These are phyloP conservation scores for Meandrina meandrites DNA, from an alignment of 92 coral and sea anemone genomes.

Conservation along the genomic window DNA sequence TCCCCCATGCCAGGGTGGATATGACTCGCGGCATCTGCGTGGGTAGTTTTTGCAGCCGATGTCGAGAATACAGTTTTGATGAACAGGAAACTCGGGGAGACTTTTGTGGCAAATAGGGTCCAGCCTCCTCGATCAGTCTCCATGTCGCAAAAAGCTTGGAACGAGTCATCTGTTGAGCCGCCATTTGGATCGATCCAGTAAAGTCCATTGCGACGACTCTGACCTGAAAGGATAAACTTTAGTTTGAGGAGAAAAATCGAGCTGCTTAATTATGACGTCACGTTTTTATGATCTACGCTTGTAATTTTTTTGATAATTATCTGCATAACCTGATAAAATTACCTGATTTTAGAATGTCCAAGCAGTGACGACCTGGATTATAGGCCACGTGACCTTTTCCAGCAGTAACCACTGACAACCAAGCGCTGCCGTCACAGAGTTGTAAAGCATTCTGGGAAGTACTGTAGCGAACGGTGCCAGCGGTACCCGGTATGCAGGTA, in stretches of 20 bases:
- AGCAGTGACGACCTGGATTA: constrained; percentile 64
- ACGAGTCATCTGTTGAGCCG: constrained; percentile 66
- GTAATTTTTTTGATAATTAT: too few species aligned
- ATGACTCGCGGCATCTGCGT: constrained; percentile 55
- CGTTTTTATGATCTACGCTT: not conserved
- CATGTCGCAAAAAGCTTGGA: constrained; percentile 80
- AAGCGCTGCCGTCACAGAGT: constrained; percentile 66
- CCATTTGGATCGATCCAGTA: constrained; percentile 86
- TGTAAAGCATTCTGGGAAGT: constrained; percentile 58
- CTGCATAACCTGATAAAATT: not conserved
- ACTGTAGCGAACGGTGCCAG: constrained; percentile 69
- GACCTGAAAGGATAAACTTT: constrained; percentile 17
- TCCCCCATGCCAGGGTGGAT: constrained; percentile 62
- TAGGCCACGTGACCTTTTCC: constrained; percentile 52
- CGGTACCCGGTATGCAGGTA: constrained; percentile 48
- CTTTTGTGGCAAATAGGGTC: constrained; percentile 76
- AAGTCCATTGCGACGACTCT: constrained; percentile 66
- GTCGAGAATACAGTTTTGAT: constrained; percentile 47
- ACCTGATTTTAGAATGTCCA: constrained; percentile 73
- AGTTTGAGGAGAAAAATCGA: not conserved
- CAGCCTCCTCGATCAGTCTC: constrained; percentile 76
- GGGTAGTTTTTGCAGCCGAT: constrained; percentile 53
- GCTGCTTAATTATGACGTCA: not conserved
- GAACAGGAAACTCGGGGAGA: constrained; percentile 24
- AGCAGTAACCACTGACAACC: constrained; percentile 46